Evolutionary conservation across 2,113 vertebrate species (phyloP).

Genomic region (Oplegnathus fasciatus): DNA sequence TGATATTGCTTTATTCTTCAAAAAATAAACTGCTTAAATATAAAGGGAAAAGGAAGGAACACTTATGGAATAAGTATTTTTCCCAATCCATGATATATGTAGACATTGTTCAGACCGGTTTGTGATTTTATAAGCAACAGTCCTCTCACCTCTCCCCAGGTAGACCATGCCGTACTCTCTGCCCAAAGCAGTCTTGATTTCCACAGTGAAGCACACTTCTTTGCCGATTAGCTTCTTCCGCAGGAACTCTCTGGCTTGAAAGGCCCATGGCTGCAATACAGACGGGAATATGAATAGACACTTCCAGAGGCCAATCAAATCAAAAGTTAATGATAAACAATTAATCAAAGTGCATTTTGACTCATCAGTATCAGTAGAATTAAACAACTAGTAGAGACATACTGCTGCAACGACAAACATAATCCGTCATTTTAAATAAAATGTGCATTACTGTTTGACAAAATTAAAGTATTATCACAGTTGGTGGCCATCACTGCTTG

Average conservation of each 20-base stretch:
- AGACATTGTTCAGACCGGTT: neutral
- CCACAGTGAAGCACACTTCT: constrained; percentile 97
- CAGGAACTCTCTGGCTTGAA: constrained; percentile 96
- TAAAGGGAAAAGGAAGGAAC: neutral
- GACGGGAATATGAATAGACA: constrained; percentile 8
- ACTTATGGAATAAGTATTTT: neutral
- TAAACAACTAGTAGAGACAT: neutral
- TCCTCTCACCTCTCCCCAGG: constrained; percentile 91
- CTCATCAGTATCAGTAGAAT: neutral
- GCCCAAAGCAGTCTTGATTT: constrained; percentile 91
- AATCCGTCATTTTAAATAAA: neutral
- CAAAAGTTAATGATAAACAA: neutral
- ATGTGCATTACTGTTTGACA: neutral
- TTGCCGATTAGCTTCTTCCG: constrained; percentile 98
- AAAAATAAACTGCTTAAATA: neutral
- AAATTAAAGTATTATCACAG: neutral
- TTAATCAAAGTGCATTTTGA: neutral
- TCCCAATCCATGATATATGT: neutral
- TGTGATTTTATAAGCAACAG: neutral
- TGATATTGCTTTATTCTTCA: neutral
- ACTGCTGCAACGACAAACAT: neutral
- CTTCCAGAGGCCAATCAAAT: too few relatives aligned
- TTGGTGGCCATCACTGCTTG: neutral
- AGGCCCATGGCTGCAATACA: constrained; percentile 92
- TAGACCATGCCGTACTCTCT: constrained; percentile 97